Conservation (phyloP, 23 tunicate genomes). For the Halocynthia aurantium region DNA sequence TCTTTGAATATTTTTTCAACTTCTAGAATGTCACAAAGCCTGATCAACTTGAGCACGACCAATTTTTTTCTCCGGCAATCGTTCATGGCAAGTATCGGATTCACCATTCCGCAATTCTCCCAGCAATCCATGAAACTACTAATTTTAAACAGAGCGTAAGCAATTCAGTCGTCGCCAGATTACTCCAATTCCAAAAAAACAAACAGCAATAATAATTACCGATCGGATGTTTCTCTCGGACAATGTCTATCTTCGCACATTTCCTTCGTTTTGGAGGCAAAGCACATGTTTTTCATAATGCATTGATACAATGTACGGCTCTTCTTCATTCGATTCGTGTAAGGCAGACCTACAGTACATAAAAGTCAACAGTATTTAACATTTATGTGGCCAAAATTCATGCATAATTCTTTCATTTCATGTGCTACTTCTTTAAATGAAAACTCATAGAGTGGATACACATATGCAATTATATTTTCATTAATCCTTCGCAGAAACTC, state of each 20-base stretch:
- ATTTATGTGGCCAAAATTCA: no score
- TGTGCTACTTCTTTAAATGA: no score
- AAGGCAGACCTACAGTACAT: not conserved
- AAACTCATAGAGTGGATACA: no score
- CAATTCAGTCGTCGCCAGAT: no score
- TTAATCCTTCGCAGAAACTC: no score
- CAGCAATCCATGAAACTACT: slow-evolving; percentile 12
- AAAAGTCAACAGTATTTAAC: no score
- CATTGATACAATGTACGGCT: slow-evolving; percentile 1
- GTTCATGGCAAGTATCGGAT: slow-evolving; percentile 41
- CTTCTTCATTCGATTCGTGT: not conserved
- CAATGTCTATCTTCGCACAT: slow-evolving; percentile 22
- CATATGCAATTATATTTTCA: no score
- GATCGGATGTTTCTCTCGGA: not conserved
- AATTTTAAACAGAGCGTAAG: no score
- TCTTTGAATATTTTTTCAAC: slow-evolving; percentile 23
- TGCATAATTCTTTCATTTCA: no score
- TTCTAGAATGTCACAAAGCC: slow-evolving; percentile 42
- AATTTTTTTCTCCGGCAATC: slow-evolving; percentile 50
- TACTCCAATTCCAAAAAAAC: no score
- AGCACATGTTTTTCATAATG: slow-evolving; percentile 1
- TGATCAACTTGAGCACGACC: slow-evolving; percentile 56
- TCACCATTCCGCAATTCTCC: slow-evolving; percentile 50
- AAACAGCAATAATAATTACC: no score
- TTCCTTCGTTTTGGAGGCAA: slow-evolving; percentile 8